Base-by-base conservation (phyloP, 2,113 vertebrate genomes). In the Phalacrocorax carbo region DNA sequence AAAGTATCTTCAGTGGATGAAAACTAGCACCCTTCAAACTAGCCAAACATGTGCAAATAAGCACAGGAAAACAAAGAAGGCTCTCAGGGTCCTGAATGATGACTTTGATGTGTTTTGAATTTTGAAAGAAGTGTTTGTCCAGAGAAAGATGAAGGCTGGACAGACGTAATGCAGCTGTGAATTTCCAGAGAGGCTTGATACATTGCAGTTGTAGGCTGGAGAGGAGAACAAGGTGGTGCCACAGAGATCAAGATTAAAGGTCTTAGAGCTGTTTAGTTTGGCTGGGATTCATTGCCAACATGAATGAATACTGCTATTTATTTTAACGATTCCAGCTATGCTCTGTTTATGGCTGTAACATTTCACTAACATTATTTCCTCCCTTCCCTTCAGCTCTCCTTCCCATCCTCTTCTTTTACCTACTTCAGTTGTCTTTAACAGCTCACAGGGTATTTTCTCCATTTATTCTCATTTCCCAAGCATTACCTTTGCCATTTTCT, bases 71-170 rank as follows among this genome's bases (percentile, higher is more conserved):
- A 96, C 80, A 96, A 96, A 82, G 77, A 46, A 32, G 11, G 29
- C 68, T 97, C 62, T 97, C 82, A 95, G 42, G 49, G 69, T 77
- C 68, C 55, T 77, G 88, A 73, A 70, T n/a, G 64, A 94, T 73
- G 82, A 69, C 80, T 96, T 79, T 69, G 48, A 81, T 76, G 51
- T 85, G 23, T 76, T 96, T 73, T 69, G 60, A 85, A 64, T 91
- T 96, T 71, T 96, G 86, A 95, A 96, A 91, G 60, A 60, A 71
- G 30, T 60, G 38, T 93, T 97, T 96, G 44, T 95, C 58, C 69
- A 44, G 76, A 57, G 34, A 54, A 87, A 84, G 91, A 89, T 34
- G 65, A 73, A 90, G 66, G 60, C 57, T 72, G 46, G 46, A 29
- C n/a, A 91, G 79, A 86, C 40, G 1, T 20, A 49, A 85, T 5